These are phyloP conservation scores for Phengaris alcon DNA, from an alignment of 2,888 invertebrate genomes.

Conservation along the genomic window DNA sequence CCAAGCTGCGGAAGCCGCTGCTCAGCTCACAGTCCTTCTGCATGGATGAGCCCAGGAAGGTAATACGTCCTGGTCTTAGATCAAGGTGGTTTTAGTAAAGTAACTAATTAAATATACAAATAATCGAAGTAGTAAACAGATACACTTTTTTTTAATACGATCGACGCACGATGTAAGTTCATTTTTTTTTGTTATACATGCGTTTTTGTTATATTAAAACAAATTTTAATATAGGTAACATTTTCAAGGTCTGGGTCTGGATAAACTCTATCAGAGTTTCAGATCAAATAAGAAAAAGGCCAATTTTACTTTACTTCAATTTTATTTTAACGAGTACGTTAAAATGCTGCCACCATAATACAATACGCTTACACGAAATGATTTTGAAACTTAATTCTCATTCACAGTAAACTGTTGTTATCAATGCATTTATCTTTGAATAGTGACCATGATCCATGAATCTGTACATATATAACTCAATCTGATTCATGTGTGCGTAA, in stretches of 20 bases:
- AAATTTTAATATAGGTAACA: too few species aligned
- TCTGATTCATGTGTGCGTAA: slow-evolving; percentile 4
- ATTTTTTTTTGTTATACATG: too few species aligned
- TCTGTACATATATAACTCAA: slow-evolving; percentile 1
- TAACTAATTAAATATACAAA: too few species aligned
- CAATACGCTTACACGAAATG: not conserved
- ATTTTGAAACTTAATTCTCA: not conserved
- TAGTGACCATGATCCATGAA: slow-evolving; percentile 15
- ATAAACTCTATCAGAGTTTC: too few species aligned
- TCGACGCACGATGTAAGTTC: too few species aligned
- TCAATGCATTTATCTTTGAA: not conserved
- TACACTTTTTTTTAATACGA: too few species aligned
- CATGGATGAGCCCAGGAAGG: slow-evolving; percentile 67
- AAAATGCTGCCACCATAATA: too few species aligned
- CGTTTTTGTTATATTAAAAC: too few species aligned
- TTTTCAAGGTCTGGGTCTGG: too few species aligned
- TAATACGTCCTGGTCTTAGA: slow-evolving; percentile 36
- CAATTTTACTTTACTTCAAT: not conserved
- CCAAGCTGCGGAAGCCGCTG: slow-evolving; percentile 40
- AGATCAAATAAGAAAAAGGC: not conserved
- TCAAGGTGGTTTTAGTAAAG: slow-evolving; percentile 13
- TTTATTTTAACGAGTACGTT: too few species aligned
- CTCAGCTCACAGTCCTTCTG: slow-evolving; percentile 51
- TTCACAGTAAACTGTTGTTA: not conserved
- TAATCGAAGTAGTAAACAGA: too few species aligned